These are phyloP conservation scores for Scaptomyza polygonia DNA, from an alignment of 2,888 invertebrate species.

Conservation along the genomic window DNA sequence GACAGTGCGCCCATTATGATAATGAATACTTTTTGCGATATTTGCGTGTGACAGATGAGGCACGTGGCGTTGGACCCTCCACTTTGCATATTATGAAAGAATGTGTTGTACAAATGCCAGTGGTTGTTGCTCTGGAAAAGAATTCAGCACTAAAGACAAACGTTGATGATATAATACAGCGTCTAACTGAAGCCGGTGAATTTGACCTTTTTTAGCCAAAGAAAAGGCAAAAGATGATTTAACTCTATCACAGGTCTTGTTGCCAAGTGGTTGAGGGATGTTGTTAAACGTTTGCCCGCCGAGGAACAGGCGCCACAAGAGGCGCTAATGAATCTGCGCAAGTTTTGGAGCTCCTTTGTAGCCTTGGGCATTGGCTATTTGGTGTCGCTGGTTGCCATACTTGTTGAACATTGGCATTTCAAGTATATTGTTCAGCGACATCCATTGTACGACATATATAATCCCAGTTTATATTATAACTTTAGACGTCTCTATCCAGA, in stretches of 20 bases:
- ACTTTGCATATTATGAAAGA: constrained; percentile 91
- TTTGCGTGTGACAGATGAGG: constrained; percentile 85
- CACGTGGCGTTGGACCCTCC: constrained; percentile 77
- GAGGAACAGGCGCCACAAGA: constrained; percentile 88
- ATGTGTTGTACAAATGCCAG: constrained; percentile 92
- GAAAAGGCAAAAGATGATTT: background rate
- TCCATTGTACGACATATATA: constrained; percentile 89
- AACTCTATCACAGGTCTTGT: constrained; percentile 87
- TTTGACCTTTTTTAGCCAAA: background rate
- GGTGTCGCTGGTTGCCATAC: constrained; percentile 86
- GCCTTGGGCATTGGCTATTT: constrained; percentile 89
- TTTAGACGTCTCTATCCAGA: constrained; percentile 69
- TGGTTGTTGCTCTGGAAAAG: constrained; percentile 92
- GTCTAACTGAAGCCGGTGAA: constrained; percentile 89
- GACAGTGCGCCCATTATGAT: constrained; percentile 92
- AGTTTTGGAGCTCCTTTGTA: constrained; percentile 91
- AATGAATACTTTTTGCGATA: constrained; percentile 89
- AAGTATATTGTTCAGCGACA: constrained; percentile 87
- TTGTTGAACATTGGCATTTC: constrained; percentile 89
- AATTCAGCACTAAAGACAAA: constrained; percentile 91
- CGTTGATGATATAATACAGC: constrained; percentile 88
- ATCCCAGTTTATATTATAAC: constrained; percentile 81
- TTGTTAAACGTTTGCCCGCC: constrained; percentile 86
- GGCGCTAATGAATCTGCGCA: constrained; percentile 91
- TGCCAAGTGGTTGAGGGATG: constrained; percentile 91